Evolutionary conservation across 2,113 vertebrate species (phyloP), one percentile per base, ranked within the genome.

Genomic region (Zeus faber): DNA sequence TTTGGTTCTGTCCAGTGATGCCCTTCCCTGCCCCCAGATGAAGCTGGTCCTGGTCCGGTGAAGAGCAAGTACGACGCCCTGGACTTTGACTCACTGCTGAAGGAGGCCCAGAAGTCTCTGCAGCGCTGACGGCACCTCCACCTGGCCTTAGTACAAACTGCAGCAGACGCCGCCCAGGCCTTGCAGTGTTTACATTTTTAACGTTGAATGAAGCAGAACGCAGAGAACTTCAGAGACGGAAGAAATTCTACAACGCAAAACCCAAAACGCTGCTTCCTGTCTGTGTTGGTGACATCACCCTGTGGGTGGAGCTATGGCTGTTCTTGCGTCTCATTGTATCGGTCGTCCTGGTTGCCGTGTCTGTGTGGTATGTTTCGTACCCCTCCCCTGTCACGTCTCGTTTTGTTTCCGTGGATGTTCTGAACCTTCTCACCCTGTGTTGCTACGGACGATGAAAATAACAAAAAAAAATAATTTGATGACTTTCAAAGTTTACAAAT

Each of bases 171-270:
- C 49, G 58, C 54, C 71, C 54, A 20, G 66, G 66, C 72, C 70
- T 62, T 70, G 91, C 89, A 87, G 94, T 98, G 97, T 99, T 99
- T 99, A 99, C 96, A 95, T 96, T 96, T 97, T 94, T 92, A 94
- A 91, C 90, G 85, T 91, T 89, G 89, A 91, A 89, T 85, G 90
- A 87, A 79, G 84, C 79, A 84, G 83, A 84, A 82, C 75, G 78
- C 35, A 49, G 68, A 82, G 63, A 67, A 72, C 47, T 56, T 72
- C 18, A 47, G 20, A 62, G 73, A 62, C 46, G 67, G 62, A 57
- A 64, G 57, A 59, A 65, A 49, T 25, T 52, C 59, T 44, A 64
- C 46, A 58, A 62, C 8, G n/a, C n/a, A n/a, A n/a, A n/a, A n/a
- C n/a, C 6, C 48, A 65, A 67, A 40, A 91, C 94, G 93, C 93